These are phyloP conservation scores for Bos taurus DNA, from an alignment of 2,113 vertebrate genomes.

Conservation along the genomic window DNA sequence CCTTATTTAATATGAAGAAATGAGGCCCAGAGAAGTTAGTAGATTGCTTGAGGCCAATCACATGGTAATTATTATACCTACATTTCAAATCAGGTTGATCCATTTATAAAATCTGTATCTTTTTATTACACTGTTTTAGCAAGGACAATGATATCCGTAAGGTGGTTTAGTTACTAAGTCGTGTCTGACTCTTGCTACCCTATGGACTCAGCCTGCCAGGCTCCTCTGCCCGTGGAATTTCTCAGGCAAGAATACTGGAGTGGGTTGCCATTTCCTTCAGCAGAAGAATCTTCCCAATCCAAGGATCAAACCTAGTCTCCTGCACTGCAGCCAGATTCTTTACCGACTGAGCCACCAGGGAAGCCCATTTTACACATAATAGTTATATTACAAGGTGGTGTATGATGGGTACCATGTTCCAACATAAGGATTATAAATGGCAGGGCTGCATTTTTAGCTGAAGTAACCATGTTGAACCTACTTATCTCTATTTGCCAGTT, in stretches of 20 bases:
- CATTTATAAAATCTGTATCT: background rate
- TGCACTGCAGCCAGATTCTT: background rate
- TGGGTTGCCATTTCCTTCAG: background rate
- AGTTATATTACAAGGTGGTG: background rate
- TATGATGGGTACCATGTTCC: background rate
- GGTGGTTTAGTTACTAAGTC: background rate
- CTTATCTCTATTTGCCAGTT: background rate
- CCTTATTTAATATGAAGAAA: background rate
- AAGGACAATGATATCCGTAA: background rate
- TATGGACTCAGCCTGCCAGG: background rate
- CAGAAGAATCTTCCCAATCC: background rate
- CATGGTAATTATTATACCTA: background rate
- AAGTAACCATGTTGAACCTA: no score
- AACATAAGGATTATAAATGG: background rate
- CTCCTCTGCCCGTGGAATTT: background rate
- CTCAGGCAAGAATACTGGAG: background rate
- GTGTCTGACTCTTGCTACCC: background rate
- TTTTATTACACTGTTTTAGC: background rate
- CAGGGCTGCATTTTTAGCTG: background rate
- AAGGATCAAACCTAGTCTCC: background rate
- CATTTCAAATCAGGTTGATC: background rate
- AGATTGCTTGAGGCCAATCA: background rate
- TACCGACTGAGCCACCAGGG: background rate
- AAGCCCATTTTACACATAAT: background rate
- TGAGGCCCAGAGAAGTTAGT: background rate